phyloP scores from a whole-genome alignment of 2,113 vertebrate species.

The Rousettus leschenaultii region DNA sequence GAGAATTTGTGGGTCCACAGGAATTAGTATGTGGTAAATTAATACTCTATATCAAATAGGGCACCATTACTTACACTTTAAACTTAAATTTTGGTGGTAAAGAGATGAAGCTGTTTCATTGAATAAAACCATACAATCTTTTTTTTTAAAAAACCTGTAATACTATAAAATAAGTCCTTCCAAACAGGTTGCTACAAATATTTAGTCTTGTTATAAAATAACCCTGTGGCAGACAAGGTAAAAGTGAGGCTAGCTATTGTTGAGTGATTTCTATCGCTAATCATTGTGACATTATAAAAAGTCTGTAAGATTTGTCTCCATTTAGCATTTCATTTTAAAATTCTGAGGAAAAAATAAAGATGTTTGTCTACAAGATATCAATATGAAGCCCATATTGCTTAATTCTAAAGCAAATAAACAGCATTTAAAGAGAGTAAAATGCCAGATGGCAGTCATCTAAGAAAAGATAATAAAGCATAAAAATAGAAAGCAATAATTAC shows the following conservation, averaged over 20 bases:
- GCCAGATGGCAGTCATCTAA: not conserved
- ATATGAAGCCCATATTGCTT: not conserved
- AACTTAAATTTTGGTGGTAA: conserved; percentile 1
- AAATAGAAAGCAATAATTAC: not conserved
- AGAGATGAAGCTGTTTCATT: not conserved
- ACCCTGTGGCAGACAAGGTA: not conserved
- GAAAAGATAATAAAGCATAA: not conserved
- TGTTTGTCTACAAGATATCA: not conserved
- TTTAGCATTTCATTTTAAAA: conserved; percentile 31
- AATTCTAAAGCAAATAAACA: conserved; percentile 43
- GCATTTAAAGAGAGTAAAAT: not conserved
- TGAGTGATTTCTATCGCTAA: not conserved
- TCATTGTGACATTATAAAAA: not conserved
- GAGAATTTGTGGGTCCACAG: not conserved
- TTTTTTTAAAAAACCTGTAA: not conserved
- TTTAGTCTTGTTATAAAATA: not conserved
- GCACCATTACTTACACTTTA: not conserved
- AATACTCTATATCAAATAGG: not conserved
- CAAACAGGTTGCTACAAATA: not conserved
- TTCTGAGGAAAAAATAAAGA: not conserved
- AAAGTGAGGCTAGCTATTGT: not conserved
- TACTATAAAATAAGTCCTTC: not conserved
- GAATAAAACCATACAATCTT: not conserved
- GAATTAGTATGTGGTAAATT: not conserved
- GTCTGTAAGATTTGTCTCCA: not conserved